Evolutionary conservation across 2,113 vertebrate genomes (phyloP).

Genomic region (Pongo abelii): DNA sequence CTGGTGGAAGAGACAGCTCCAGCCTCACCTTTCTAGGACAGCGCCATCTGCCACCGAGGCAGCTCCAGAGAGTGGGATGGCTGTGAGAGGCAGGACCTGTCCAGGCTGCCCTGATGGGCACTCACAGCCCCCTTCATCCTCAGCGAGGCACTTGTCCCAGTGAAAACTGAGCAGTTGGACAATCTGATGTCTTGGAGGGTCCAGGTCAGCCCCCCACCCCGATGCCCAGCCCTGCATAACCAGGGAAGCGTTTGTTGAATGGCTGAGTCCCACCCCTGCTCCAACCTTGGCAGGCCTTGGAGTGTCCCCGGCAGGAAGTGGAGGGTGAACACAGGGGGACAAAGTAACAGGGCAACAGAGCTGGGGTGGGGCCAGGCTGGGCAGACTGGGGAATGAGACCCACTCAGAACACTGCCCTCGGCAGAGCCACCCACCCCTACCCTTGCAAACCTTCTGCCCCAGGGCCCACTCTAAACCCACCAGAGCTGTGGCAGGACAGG

Average conservation of each 20-base stretch:
- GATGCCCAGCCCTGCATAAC: not conserved
- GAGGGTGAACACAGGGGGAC: not conserved
- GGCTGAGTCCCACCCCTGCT: not conserved
- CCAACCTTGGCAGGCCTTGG: not conserved
- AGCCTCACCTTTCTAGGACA: not conserved
- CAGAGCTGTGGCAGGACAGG: not conserved
- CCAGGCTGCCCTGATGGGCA: not conserved
- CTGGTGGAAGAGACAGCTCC: not conserved
- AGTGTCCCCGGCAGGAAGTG: not conserved
- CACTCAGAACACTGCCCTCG: not conserved
- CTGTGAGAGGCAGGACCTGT: not conserved
- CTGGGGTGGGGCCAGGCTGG: not conserved
- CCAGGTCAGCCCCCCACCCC: not conserved
- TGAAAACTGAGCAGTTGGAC: not conserved
- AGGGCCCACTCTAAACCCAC: not conserved
- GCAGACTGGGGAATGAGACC: not conserved
- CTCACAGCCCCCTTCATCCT: not conserved
- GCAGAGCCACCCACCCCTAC: not conserved
- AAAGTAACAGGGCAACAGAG: not conserved
- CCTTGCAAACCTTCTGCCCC: not conserved
- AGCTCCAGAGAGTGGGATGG: not conserved
- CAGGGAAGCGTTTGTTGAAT: not conserved
- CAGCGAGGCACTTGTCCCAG: not conserved
- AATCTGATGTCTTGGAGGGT: not conserved
- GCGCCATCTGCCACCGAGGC: rapidly evolving